Conservation (phyloP, 2,113 vertebrate genomes). For the Elanoides forficatus region DNA sequence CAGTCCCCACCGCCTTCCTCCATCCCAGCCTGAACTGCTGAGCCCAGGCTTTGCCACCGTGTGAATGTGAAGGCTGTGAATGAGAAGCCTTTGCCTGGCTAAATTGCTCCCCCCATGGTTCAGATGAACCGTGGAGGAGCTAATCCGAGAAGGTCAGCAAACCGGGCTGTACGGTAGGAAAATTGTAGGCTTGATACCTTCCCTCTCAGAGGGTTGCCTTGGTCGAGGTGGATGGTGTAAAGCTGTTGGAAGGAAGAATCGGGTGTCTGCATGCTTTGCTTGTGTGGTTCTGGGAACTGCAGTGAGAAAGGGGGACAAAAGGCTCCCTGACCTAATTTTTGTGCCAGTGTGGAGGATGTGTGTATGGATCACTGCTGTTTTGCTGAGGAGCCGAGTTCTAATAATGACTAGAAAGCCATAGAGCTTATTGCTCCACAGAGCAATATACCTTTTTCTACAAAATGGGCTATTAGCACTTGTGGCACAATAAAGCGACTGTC, state of each 20-base stretch:
- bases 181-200: neutral
- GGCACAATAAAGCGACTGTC: neutral
- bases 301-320: neutral
- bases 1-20: rapidly evolving
- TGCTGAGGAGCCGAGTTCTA: neutral
- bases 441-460: neutral
- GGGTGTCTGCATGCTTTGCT: neutral
- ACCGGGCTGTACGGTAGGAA: neutral
- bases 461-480: neutral
- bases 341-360: neutral
- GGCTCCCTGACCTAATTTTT: neutral
- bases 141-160: neutral
- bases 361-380: neutral
- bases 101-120: neutral
- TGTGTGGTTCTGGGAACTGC: neutral
- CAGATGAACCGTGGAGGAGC: neutral
- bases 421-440: neutral
- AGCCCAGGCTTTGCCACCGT: neutral
- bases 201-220: neutral
- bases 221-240: neutral
- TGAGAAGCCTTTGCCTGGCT: neutral
- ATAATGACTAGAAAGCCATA: neutral
- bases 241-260: neutral
- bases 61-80: neutral
- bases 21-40: neutral